These are phyloP conservation scores for Macrotus californicus DNA, from an alignment of 2,113 vertebrate species.

Conservation along the genomic window DNA sequence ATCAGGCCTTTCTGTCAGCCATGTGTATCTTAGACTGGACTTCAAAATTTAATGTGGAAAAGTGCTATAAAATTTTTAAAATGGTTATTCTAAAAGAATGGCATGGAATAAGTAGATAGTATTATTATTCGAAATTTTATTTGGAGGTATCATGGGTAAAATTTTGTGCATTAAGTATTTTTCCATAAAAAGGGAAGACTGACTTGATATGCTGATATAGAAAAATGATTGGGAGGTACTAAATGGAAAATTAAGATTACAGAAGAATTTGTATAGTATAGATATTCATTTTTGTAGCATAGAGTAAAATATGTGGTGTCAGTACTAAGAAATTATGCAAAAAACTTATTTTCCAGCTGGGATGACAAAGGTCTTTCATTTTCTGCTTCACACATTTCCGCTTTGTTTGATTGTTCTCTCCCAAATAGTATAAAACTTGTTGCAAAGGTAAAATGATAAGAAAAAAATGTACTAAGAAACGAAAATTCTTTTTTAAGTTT, in stretches of 20 bases:
- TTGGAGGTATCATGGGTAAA: background rate
- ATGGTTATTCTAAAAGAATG: background rate
- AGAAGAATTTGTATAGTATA: background rate
- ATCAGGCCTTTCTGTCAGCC: background rate
- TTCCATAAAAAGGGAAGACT: constrained; percentile 18
- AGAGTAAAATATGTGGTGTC: background rate
- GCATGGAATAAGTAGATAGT: background rate
- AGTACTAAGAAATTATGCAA: constrained; percentile 34
- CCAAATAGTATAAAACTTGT: background rate
- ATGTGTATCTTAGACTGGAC: background rate
- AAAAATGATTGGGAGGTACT: background rate
- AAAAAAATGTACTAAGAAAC: background rate
- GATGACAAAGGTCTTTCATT: constrained; percentile 47
- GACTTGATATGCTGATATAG: background rate
- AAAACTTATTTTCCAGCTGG: constrained; percentile 17
- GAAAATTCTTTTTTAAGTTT: background rate
- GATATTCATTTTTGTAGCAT: constrained; percentile 43
- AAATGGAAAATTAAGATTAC: background rate
- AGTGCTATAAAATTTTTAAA: background rate
- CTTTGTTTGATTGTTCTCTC: constrained; percentile 31
- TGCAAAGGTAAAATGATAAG: background rate
- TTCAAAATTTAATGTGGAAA: constrained; percentile 21
- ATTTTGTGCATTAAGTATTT: background rate
- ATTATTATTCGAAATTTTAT: background rate
- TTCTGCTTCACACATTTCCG: constrained; percentile 35